Base-by-base conservation (phyloP, 2,113 vertebrate species). In the Passer domesticus region DNA sequence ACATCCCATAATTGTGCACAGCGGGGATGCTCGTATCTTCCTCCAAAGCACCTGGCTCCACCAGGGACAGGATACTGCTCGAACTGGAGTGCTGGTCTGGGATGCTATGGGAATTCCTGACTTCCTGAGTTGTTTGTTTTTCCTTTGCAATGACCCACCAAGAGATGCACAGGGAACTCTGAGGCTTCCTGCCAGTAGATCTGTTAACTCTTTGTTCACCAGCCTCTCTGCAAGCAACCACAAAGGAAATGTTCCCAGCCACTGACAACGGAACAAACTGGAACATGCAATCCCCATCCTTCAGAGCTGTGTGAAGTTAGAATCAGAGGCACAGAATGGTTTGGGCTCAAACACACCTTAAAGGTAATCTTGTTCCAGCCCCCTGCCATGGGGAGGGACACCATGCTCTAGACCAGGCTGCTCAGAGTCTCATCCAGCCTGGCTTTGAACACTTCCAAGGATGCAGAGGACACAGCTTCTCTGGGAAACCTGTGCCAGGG, bases 101-200 rank as follows among this genome's bases (percentile, higher is more conserved):
- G 93, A 85, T 91, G 79, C 75, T 83, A 14, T 92, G 90, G 90
- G 75, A 95, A 95, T 95, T 94, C 79, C 82, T 86, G 75, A 80
- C 87, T 96, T 94, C 91, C 87, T 2, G 13, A 83, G 63, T 25
- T 95, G 85, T 95, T 97, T 95, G 67, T 94, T 95, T 95, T 96
- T 77, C 85, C 90, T 92, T 41, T 93, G 80, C 79, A 94, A 24
- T 35, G 56, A 92, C 81, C 94, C 85, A 91, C 52, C 63, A 93
- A 77, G 78, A 86, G 87, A 94, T 94, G 88, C 67, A 80, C 49
- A 73, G 49, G 63, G 70, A 92, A 63, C 44, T 53, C 27, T 2
- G 47, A 1, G 0, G 22, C 72, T 88, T 93, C 87, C 85, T 83
- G 79, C 75, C 47, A 74, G 67, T 27, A 83, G n/a, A 10, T 55